Conservation (phyloP, 2,113 vertebrate genomes). For the Deroptyus accipitrinus region DNA sequence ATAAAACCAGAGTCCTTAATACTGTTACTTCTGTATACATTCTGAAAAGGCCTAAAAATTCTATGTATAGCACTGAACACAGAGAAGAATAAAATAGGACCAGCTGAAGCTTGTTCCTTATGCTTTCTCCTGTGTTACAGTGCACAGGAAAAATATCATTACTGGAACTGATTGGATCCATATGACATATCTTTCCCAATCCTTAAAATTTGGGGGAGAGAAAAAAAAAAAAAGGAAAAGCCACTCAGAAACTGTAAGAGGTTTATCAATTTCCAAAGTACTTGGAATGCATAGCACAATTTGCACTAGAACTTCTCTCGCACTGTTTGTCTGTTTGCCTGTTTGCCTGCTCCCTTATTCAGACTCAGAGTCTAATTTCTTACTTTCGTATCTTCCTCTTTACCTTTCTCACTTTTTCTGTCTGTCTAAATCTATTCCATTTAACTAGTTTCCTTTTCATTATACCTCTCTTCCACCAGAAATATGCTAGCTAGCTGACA, state of each 20-base stretch:
- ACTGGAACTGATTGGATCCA: neutral
- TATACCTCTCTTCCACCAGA: neutral
- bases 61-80: neutral
- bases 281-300: neutral
- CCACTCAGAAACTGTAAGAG: neutral
- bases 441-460: neutral
- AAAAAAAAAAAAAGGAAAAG: neutral
- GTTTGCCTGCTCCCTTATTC: neutral
- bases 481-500: neutral
- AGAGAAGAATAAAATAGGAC: neutral
- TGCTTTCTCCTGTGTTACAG: neutral
- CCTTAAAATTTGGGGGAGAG: neutral
- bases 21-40: neutral
- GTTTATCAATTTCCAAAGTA: neutral
- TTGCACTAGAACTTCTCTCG: neutral
- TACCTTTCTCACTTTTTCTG: neutral
- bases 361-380: neutral
- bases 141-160: neutral
- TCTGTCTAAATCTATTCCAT: neutral
- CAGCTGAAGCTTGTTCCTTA: neutral
- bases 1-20: neutral
- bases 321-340: neutral
- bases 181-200: neutral
- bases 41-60: neutral
- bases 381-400: neutral